Conservation (phyloP, 2,888 invertebrate species). For the Drosophila setosimentum region DNA sequence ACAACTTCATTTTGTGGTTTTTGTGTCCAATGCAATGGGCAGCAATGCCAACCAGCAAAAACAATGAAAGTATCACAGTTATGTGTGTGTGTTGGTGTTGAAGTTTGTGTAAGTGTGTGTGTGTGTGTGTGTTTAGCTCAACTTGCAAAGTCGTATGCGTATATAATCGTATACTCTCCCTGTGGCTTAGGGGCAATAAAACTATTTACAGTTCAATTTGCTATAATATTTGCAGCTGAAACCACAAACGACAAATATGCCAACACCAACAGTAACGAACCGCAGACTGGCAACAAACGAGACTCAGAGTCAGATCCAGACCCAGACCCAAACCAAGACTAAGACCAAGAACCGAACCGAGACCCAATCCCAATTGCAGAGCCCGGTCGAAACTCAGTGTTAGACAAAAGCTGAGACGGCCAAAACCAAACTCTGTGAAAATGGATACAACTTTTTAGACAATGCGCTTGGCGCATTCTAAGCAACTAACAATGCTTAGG, state of each 20-base stretch:
- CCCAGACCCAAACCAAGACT: slow-evolving; percentile 8
- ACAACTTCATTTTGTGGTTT: slow-evolving; percentile 69
- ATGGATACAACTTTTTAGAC: slow-evolving; percentile 68
- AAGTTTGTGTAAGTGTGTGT: slow-evolving; percentile 22
- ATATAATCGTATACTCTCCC: slow-evolving; percentile 26
- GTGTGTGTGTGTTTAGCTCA: slow-evolving; percentile 8
- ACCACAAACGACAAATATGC: slow-evolving; percentile 78
- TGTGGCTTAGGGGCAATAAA: slow-evolving; percentile 74
- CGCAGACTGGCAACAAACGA: slow-evolving; percentile 38
- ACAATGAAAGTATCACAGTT: slow-evolving; percentile 45
- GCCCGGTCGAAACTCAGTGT: background rate
- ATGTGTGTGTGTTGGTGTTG: slow-evolving; percentile 42
- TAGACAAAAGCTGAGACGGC: slow-evolving; percentile 12
- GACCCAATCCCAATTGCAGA: slow-evolving; percentile 8
- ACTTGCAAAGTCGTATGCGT: slow-evolving; percentile 22
- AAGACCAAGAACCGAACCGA: background rate
- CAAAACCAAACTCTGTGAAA: slow-evolving; percentile 13
- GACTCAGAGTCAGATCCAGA: slow-evolving; percentile 2
- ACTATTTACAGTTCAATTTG: slow-evolving; percentile 81
- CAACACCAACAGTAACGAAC: slow-evolving; percentile 41
- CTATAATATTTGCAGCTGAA: slow-evolving; percentile 75
- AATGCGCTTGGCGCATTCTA: slow-evolving; percentile 51
- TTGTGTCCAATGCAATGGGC: slow-evolving; percentile 33
- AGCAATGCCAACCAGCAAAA: slow-evolving; percentile 44
- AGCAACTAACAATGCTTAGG: background rate